Conservation (phyloP, 37 sponge, comb jelly and placozoan genomes). For the Beroe ovata region DNA sequence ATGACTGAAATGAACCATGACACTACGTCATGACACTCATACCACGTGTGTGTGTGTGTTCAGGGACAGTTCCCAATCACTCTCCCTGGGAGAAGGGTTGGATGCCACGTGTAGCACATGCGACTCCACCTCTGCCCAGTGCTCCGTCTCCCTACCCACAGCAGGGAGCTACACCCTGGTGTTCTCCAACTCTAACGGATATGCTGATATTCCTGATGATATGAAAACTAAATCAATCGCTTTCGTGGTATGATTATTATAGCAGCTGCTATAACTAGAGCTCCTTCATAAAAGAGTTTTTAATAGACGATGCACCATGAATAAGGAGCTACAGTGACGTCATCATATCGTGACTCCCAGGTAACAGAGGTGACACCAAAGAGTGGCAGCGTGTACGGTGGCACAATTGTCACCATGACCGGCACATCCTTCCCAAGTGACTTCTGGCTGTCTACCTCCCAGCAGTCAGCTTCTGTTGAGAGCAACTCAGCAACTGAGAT, state of each 20-base stretch:
- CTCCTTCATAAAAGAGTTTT: too few species aligned
- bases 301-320: too few species aligned
- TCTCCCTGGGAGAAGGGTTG: neutral
- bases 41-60: too few species aligned
- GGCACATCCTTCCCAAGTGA: neutral
- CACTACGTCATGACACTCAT: too few species aligned
- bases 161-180: constrained; percentile 15
- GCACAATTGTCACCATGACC: constrained; percentile 20
- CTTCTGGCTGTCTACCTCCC: neutral
- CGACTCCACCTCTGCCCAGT: neutral
- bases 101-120: neutral
- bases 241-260: too few species aligned
- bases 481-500: neutral
- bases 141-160: neutral
- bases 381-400: constrained; percentile 21
- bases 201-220: neutral
- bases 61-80: neutral
- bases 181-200: constrained; percentile 12
- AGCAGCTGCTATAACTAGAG: too few species aligned
- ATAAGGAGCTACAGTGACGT: too few species aligned
- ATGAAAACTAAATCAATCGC: constrained; percentile 1
- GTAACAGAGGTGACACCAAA: neutral
- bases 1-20: too few species aligned
- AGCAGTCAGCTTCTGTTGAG: neutral
- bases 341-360: too few species aligned